phyloP scores from a whole-genome alignment of 2,888 invertebrate genomes.

The Melinaea marsaeus region DNA sequence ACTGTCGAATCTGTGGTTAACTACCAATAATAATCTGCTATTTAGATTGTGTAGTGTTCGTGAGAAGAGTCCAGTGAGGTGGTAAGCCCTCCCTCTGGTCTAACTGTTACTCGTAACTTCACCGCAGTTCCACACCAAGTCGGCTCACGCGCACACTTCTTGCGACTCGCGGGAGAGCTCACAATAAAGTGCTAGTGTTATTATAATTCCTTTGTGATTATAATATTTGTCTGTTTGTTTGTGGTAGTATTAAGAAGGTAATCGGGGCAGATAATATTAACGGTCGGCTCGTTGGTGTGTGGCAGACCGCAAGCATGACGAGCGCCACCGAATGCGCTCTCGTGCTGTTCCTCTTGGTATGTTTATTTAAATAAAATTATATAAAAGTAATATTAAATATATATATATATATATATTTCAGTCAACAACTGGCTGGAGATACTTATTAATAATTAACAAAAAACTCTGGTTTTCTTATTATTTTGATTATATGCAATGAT shows the following conservation, averaged over 20 bases:
- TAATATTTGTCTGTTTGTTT: slow-evolving; percentile 45
- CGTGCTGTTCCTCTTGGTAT: slow-evolving; percentile 65
- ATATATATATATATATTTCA: not conserved
- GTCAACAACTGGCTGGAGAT: too few relatives aligned
- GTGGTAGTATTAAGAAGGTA: slow-evolving; percentile 63
- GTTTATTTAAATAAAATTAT: slow-evolving; percentile 39
- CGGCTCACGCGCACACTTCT: slow-evolving; percentile 50
- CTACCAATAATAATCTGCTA: slow-evolving; percentile 70
- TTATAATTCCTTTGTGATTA: slow-evolving; percentile 30
- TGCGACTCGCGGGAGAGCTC: slow-evolving; percentile 36
- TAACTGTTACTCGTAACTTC: slow-evolving; percentile 67
- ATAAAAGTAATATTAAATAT: slow-evolving; percentile 10
- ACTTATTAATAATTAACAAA: too few relatives aligned
- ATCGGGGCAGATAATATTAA: slow-evolving; percentile 77
- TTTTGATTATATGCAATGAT: too few relatives aligned
- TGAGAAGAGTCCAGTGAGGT: slow-evolving; percentile 75
- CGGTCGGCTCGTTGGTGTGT: slow-evolving; percentile 76
- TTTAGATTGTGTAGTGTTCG: slow-evolving; percentile 66
- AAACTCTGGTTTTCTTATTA: too few relatives aligned
- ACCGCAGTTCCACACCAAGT: slow-evolving; percentile 64
- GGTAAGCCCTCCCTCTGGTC: slow-evolving; percentile 62
- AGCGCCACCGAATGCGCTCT: slow-evolving; percentile 67
- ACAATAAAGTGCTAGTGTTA: slow-evolving; percentile 32
- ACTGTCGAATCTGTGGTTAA: slow-evolving; percentile 52
- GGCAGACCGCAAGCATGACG: slow-evolving; percentile 77